A percentile compares a stretch with the other conserved stretches of the same genome.
phyloP scores from a whole-genome alignment of 2,113 vertebrate genomes.

The Oncorhynchus clarkii region DNA sequence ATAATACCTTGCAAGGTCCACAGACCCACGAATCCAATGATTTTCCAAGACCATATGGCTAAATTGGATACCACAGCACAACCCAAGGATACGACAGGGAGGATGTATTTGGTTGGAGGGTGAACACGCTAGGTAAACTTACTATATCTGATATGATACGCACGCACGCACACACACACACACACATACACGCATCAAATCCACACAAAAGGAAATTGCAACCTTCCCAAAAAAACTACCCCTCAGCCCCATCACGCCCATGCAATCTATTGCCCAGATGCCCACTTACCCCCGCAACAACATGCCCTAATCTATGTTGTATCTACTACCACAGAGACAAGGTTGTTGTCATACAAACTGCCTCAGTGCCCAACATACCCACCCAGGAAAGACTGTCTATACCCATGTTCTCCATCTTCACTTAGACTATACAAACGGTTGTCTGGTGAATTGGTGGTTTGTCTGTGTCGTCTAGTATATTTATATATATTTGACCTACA shows the following conservation, averaged over 20 bases:
- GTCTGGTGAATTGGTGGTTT: constrained; percentile 5
- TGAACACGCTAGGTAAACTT: neutral
- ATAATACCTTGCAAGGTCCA: constrained; percentile 8
- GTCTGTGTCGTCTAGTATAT: neutral
- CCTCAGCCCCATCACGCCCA: neutral
- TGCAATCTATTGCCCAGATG: neutral
- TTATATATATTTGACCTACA: neutral
- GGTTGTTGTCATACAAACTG: constrained; percentile 7
- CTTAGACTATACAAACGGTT: constrained; percentile 16
- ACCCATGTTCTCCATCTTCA: constrained; percentile 1
- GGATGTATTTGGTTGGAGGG: constrained; percentile 15
- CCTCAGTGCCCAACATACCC: neutral
- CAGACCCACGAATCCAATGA: neutral
- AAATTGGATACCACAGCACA: neutral
- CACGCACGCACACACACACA: neutral
- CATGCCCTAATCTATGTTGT: neutral
- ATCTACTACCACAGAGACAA: neutral
- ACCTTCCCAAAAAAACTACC: neutral
- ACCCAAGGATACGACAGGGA: neutral
- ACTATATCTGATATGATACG: neutral
- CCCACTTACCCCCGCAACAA: neutral
- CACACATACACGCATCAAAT: neutral
- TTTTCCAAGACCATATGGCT: constrained; percentile 6
- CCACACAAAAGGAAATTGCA: neutral
- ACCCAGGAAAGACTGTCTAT: constrained; percentile 11